Conservation (phyloP, 2,888 invertebrate genomes). For the Parapristionchus giblindavisi region DNA sequence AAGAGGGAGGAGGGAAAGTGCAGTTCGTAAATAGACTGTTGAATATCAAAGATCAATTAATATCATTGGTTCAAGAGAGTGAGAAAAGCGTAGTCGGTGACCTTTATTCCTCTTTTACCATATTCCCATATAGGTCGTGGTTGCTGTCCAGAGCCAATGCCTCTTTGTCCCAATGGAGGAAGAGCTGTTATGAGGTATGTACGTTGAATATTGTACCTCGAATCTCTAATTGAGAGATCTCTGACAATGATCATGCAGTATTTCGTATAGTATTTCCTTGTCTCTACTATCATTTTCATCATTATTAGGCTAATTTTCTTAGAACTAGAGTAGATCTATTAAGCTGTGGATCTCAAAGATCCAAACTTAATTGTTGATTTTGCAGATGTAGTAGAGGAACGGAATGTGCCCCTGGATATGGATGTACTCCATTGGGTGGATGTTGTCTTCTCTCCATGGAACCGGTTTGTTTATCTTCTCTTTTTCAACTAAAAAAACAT, state of each 20-base stretch:
- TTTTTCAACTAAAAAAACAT: background rate
- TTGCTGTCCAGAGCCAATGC: conserved; percentile 67
- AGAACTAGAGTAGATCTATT: too few relatives aligned
- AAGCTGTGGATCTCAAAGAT: too few relatives aligned
- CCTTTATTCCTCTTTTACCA: background rate
- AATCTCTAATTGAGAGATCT: too few relatives aligned
- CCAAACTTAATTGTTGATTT: background rate
- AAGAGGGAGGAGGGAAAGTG: background rate
- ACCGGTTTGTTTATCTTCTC: conserved; percentile 52
- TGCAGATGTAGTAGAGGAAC: conserved; percentile 48
- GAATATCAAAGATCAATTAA: too few relatives aligned
- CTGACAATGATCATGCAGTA: too few relatives aligned
- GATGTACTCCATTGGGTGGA: conserved; percentile 62
- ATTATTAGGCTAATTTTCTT: too few relatives aligned
- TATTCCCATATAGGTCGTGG: conserved; percentile 50
- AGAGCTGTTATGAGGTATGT: conserved; percentile 59
- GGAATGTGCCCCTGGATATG: conserved; percentile 66
- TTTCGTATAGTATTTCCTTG: too few relatives aligned
- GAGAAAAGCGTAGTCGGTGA: background rate
- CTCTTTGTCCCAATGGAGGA: conserved; percentile 66
- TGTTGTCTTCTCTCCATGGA: conserved; percentile 66
- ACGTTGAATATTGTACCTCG: too few relatives aligned
- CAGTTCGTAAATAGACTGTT: too few relatives aligned
- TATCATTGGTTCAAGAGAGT: too few relatives aligned
- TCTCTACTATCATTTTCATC: too few relatives aligned